Conservation (phyloP, 2,113 vertebrate species). For the Glareola pratincola region DNA sequence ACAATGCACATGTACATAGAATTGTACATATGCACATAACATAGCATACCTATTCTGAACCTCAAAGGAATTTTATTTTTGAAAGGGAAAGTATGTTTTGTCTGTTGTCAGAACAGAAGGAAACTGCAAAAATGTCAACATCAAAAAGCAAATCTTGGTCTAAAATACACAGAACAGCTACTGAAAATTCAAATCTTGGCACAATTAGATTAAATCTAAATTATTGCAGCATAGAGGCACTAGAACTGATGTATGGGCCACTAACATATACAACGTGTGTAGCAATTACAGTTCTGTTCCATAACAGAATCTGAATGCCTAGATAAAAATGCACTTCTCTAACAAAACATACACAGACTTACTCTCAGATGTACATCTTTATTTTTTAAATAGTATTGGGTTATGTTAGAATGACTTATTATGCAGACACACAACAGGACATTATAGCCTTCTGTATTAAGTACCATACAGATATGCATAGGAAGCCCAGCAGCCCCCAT, state of each 20-base stretch:
- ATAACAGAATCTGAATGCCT: conserved; percentile 18
- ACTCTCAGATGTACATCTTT: neutral
- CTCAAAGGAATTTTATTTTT: neutral
- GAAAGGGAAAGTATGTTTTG: neutral
- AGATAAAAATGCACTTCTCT: neutral
- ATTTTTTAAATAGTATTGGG: neutral
- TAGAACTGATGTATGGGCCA: conserved; percentile 34
- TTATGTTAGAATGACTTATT: neutral
- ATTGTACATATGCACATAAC: neutral
- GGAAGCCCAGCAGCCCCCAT: neutral
- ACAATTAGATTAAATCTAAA: conserved; percentile 52
- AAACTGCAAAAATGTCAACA: neutral
- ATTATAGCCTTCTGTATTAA: neutral
- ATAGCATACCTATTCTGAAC: neutral
- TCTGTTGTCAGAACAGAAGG: neutral
- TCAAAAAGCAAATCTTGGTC: neutral
- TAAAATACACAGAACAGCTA: neutral
- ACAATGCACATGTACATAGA: neutral
- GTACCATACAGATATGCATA: neutral
- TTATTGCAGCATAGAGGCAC: conserved; percentile 3
- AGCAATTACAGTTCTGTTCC: conserved; percentile 57
- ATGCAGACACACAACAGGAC: neutral
- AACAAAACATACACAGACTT: neutral
- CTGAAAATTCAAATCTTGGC: conserved; percentile 28
- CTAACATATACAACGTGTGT: neutral